These are phyloP conservation scores for Beris morrisii DNA, from an alignment of 2,888 invertebrate species.

Conservation along the genomic window DNA sequence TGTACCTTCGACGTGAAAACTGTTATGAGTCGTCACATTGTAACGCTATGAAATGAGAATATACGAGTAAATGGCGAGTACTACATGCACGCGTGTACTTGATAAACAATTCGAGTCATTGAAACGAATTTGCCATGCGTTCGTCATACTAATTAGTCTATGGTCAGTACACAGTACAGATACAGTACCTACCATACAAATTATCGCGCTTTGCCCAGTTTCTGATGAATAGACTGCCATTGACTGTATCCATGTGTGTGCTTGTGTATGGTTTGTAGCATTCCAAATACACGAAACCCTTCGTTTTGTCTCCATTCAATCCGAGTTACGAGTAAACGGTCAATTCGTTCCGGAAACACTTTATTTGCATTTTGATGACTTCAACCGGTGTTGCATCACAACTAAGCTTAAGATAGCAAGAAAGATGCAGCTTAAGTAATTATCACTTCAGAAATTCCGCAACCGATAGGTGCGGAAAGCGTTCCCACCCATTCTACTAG, in stretches of 20 bases:
- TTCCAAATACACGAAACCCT: no score
- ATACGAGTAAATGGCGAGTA: conserved; percentile 1
- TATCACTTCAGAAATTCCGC: no score
- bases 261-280: no score
- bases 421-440: no score
- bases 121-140: conserved; percentile 30
- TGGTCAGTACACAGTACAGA: neutral
- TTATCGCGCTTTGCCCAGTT: no score
- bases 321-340: conserved; percentile 5
- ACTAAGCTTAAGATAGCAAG: neutral
- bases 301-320: no score
- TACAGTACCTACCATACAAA: conserved; percentile 4
- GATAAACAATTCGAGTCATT: conserved; percentile 32
- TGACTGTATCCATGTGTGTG: no score
- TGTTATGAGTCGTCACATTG: conserved; percentile 18
- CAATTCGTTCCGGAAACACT: conserved; percentile 23
- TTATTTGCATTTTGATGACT: conserved; percentile 23
- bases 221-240: no score
- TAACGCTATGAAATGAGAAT: conserved; percentile 1
- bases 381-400: conserved; percentile 24
- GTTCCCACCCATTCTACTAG: no score
- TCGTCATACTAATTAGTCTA: conserved; percentile 25
- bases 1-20: conserved; percentile 18
- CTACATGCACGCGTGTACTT: conserved; percentile 31
- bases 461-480: no score